Evolutionary conservation across 2,113 vertebrate genomes (phyloP), one percentile per base, ranked within the genome.

Genomic region (Dipodomys spectabilis): DNA sequence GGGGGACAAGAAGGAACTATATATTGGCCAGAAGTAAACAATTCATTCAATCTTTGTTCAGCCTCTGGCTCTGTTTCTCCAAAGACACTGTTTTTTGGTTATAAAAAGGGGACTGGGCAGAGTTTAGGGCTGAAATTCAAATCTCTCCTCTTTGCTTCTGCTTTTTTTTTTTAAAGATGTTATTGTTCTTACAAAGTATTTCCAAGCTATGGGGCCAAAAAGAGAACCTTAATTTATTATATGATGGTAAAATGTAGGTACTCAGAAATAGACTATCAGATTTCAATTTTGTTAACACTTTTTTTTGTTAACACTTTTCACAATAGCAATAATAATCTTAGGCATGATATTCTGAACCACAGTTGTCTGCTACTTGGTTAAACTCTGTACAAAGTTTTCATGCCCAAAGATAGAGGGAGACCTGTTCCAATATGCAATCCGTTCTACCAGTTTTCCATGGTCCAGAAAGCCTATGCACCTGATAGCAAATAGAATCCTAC

Each of bases 231-330:
- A 62, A 15, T 49, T 71, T 62, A 57, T 83, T 78, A 23, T 1
- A 64, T n/a, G 15, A 1, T 69, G 3, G 16, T 53, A 64, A 78
- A 91, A 77, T 78, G 57, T 49, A 88, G 72, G 81, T 79, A 78
- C 57, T n/a, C 13, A 68, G 53, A 75, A 23, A 39, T 80, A 32
- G 20, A 49, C 72, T 39, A 85, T 28, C 9, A 68, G 9, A 91
- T 93, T 83, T 74, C 16, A 79, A 25, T 81, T 93, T 69, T 92
- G 20, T 30, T 94, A 87, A 79, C 53, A n/a, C 1, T 39, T 39
- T 39, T 39, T 39, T 39, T 39, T 39, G 39, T 69, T 49, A 49
- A 49, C 49, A 30, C 1, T 7, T 77, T 90, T 79, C 18, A 60
- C 32, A 82, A 7, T 4, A 86, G 45, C 30, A 85, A 13, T 75